Conservation (phyloP, 1,140 invertebrate genomes). For the Orussus abietinus region DNA sequence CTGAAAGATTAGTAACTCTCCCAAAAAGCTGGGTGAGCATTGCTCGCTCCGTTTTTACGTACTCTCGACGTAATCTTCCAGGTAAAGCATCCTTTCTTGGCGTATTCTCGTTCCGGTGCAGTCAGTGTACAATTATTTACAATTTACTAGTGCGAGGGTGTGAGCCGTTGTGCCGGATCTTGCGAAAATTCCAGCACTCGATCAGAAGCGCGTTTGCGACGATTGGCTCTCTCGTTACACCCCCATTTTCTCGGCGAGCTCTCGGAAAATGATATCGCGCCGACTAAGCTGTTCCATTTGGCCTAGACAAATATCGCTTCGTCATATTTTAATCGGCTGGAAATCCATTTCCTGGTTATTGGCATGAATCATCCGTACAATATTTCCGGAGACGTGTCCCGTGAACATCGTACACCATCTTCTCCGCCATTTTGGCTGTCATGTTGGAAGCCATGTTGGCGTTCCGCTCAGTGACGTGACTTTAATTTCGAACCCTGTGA, state of each 20-base stretch:
- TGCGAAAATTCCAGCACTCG: constrained; percentile 27
- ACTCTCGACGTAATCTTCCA: constrained; percentile 97
- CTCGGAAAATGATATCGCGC: no score
- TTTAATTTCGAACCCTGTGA: background rate
- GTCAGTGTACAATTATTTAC: constrained; percentile 28
- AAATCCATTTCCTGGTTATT: no score
- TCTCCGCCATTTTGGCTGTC: no score
- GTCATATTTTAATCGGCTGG: no score
- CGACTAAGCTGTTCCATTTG: no score
- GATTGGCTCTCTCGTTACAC: constrained; percentile 25
- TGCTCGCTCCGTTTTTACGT: constrained; percentile 53
- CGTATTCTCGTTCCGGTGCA: constrained; percentile 17
- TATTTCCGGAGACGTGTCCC: no score
- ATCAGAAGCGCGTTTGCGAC: constrained; percentile 34
- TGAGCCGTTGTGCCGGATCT: constrained; percentile 18
- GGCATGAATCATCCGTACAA: no score
- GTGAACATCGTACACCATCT: no score
- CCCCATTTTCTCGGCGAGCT: constrained; percentile 28
- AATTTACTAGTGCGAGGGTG: constrained; percentile 23
- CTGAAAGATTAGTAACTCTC: constrained; percentile 31
- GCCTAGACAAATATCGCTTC: no score
- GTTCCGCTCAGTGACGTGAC: no score
- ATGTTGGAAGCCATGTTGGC: no score
- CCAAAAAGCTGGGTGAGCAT: constrained; percentile 19
- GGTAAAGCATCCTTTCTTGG: constrained; percentile 75